Evolutionary conservation across 30 jellyfish, hydroid and myxozoan species (phyloP), one percentile per base, ranked within the genome.

Genomic region (Cassiopea andromeda): DNA sequence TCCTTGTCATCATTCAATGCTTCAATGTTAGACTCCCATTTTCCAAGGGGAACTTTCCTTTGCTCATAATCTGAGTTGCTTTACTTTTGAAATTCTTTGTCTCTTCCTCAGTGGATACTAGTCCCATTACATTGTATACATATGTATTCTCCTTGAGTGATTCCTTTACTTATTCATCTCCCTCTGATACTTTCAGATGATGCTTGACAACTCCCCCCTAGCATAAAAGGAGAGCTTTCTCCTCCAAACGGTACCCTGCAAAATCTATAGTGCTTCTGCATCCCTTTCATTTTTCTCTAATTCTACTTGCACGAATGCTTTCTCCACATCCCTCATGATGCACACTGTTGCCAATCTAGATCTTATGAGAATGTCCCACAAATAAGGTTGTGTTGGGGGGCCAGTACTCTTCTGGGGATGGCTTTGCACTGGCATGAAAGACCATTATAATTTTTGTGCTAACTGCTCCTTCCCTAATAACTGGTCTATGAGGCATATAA

Each of bases 231-330:
- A 2, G 93, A 85, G 69, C 88, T 85, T 75, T 85, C 93, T 46
- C 93, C 93, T 13, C 93, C 93, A 85, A 85, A 85, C 13, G 88
- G 93, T 1, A 75, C 93, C 88, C 93, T 85, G 67, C 93, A 85
- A 50, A 85, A 85, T 75, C 93, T 60, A 17, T 66, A 72, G 46
- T 85, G 76, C 46, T 60, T 73, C 75, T 16, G 93, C 93, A 85
- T 82, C 91, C 69, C 91, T 82, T 75, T 82, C 92, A 1, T 48
- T 10, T 74, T 72, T 80, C 72, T 72, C 80, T 1, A 84, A 2
- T 47, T 58, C 92, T 18, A 84, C 82, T 27, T 84, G 92, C 44
- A 84, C 72, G 81, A 84, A 84, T 1, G 92, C 87, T 46, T 84
- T 84, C 15, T 50, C 60, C 16, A 84, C 80, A 69, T 84, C 87